These are phyloP conservation scores for Uloborus diversus DNA, from an alignment of 1,140 invertebrate species.

Conservation along the genomic window DNA sequence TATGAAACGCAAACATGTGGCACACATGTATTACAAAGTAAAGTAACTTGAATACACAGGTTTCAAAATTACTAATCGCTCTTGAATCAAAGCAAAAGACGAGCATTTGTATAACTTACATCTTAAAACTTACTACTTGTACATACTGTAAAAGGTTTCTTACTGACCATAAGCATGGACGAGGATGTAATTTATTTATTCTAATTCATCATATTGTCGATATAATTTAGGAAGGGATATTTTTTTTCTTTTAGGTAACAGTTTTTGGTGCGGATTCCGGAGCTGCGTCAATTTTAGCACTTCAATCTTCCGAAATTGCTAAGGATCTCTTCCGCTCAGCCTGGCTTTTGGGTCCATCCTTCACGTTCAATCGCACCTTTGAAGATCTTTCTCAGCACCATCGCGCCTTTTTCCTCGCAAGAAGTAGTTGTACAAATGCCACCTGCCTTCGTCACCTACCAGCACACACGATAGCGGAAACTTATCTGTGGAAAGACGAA, in stretches of 20 bases:
- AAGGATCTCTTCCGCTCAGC: slow-evolving; percentile 23
- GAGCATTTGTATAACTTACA: no score
- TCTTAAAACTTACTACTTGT: no score
- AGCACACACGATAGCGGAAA: slow-evolving; percentile 18
- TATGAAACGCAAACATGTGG: no score
- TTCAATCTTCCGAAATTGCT: slow-evolving; percentile 8
- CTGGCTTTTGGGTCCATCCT: slow-evolving; percentile 57
- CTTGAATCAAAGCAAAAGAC: no score
- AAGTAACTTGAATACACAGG: no score
- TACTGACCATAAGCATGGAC: no score
- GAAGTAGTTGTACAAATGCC: slow-evolving; percentile 28
- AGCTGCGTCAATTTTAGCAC: slow-evolving; percentile 42
- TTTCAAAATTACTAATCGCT: no score
- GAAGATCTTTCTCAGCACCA: slow-evolving; percentile 30
- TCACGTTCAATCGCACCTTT: slow-evolving; percentile 56
- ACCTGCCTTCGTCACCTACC: slow-evolving; percentile 46
- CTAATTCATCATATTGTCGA: no score
- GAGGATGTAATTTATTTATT: no score
- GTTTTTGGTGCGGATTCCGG: slow-evolving; percentile 52
- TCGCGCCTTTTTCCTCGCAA: slow-evolving; percentile 41
- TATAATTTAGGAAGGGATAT: no score
- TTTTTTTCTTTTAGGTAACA: slow-evolving; percentile 41
- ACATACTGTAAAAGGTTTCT: no score
- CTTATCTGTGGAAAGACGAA: slow-evolving; percentile 58
- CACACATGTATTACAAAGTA: no score